phyloP scores from a whole-genome alignment of 2,113 vertebrate genomes.

The Monarcha castaneiventris region DNA sequence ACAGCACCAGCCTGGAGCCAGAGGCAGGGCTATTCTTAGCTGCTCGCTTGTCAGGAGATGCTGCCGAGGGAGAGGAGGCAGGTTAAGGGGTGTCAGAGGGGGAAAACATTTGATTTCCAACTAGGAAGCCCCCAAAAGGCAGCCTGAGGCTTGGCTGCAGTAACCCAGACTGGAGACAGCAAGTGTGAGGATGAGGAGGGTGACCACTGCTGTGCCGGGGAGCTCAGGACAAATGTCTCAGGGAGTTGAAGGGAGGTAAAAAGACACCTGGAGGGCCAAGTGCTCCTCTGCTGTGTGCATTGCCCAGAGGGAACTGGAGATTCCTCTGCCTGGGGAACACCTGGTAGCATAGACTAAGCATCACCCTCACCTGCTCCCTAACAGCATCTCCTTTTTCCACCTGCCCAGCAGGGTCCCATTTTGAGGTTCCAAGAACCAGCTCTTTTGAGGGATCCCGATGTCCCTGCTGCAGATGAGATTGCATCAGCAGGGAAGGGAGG shows the following conservation, averaged over 20 bases:
- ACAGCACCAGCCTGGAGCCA: conserved; percentile 53
- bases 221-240: neutral
- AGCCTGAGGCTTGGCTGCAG: neutral
- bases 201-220: fast-evolving
- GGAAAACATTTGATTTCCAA: neutral
- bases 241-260: neutral
- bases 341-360: neutral
- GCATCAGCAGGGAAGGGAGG: conserved; percentile 29
- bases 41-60: neutral
- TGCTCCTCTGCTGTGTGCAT: neutral
- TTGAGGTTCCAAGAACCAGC: neutral
- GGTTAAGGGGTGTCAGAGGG: neutral
- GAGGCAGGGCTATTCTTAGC: conserved; percentile 50
- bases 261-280: neutral
- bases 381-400: neutral
- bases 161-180: neutral
- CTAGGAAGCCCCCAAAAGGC: neutral
- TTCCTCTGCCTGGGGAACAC: neutral
- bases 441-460: neutral
- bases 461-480: neutral
- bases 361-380: neutral
- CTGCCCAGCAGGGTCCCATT: fast-evolving
- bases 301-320: neutral
- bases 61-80: neutral
- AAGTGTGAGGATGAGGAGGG: neutral